Conservation (phyloP, 1,140 invertebrate species). For the Drosophila repletoides region DNA sequence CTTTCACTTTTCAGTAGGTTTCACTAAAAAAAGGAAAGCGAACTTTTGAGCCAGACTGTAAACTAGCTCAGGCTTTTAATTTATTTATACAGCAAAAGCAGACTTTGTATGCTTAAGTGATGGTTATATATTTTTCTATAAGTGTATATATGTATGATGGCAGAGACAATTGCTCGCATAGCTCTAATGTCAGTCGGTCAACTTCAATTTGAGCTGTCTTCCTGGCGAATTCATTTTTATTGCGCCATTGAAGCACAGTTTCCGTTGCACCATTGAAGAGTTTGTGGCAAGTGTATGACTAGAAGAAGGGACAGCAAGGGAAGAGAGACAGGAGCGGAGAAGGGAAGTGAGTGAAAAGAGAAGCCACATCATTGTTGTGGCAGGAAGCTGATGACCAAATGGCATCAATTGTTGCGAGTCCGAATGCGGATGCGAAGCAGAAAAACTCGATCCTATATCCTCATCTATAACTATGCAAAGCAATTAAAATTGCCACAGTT, state of each 20-base stretch:
- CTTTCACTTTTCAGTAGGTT: no score
- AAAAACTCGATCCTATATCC: constrained; percentile 8
- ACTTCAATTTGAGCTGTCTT: constrained; percentile 40
- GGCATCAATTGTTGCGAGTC: constrained; percentile 29
- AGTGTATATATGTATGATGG: background rate
- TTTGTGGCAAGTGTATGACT: constrained; percentile 9
- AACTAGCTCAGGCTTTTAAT: no score
- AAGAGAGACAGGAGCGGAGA: background rate
- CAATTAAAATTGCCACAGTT: constrained; percentile 53
- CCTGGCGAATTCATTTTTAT: constrained; percentile 38
- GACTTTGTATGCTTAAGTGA: no score
- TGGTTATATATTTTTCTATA: background rate
- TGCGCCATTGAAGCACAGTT: constrained; percentile 24
- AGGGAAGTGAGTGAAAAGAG: background rate
- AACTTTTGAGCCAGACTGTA: no score
- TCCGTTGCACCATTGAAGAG: constrained; percentile 28
- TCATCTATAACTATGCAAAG: constrained; percentile 38
- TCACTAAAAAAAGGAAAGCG: no score
- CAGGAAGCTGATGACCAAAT: constrained; percentile 28
- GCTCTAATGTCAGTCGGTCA: constrained; percentile 41
- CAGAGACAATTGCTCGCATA: constrained; percentile 23
- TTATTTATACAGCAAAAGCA: no score
- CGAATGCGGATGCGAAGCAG: constrained; percentile 1
- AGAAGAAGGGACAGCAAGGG: background rate
- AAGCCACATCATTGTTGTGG: constrained; percentile 40